phyloP scores from a whole-genome alignment of 2,888 invertebrate genomes.

The Anticlea derivata region DNA sequence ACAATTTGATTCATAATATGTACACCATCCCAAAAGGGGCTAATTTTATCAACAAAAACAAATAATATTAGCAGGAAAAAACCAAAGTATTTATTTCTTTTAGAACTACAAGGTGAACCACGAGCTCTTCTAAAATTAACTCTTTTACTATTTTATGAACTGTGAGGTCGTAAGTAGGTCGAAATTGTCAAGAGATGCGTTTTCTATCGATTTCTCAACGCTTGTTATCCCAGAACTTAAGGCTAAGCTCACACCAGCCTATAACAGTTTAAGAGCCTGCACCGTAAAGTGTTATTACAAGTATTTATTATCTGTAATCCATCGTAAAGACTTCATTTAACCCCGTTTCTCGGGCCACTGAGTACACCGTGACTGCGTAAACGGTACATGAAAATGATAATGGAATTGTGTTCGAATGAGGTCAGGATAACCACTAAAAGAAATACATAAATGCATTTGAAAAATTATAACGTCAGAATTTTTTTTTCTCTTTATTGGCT shows the following conservation, averaged over 20 bases:
- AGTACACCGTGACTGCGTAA: slow-evolving; percentile 8
- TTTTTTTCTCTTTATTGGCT: too few species aligned
- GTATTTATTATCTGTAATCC: slow-evolving; percentile 51
- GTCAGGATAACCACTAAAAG: slow-evolving; percentile 12
- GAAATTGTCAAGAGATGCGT: background rate
- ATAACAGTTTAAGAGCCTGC: slow-evolving; percentile 12
- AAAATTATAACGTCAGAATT: too few species aligned
- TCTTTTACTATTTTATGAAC: background rate
- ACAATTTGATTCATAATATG: too few species aligned
- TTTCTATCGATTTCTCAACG: background rate
- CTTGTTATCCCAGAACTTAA: slow-evolving; percentile 1
- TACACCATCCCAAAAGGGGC: too few species aligned
- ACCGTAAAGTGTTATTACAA: slow-evolving; percentile 38
- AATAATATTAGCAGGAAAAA: too few species aligned
- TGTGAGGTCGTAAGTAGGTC: background rate
- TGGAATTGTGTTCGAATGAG: slow-evolving; percentile 6
- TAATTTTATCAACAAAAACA: too few species aligned
- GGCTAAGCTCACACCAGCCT: slow-evolving; percentile 16
- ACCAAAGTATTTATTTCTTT: too few species aligned
- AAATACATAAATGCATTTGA: background rate
- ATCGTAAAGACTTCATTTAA: slow-evolving; percentile 51
- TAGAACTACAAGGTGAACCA: too few species aligned
- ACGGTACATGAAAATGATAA: slow-evolving; percentile 10
- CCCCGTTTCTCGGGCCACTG: slow-evolving; percentile 42
- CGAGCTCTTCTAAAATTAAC: too few species aligned